These are phyloP conservation scores for Aix galericulata DNA, from an alignment of 2,113 vertebrate species.

Conservation along the genomic window DNA sequence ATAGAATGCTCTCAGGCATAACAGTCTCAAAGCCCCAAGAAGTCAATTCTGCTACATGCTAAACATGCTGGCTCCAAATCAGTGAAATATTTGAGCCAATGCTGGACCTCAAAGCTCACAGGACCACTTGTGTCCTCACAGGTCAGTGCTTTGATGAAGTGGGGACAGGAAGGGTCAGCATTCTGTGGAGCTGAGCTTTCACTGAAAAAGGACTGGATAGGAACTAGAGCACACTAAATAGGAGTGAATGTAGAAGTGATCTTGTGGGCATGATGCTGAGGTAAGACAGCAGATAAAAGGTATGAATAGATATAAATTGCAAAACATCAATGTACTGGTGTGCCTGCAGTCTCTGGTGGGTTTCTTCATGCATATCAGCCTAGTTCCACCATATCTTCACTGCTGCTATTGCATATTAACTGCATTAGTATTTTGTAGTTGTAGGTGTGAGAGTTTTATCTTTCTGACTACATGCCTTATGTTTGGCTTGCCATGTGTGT, in stretches of 20 bases:
- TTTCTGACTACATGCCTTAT: not conserved
- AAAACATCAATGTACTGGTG: accelerated
- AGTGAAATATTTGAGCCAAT: not conserved
- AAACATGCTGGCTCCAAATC: not conserved
- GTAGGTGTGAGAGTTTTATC: not conserved
- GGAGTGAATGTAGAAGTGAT: not conserved
- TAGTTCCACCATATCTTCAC: not conserved
- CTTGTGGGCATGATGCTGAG: not conserved
- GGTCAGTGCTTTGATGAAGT: not conserved
- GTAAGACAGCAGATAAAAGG: not conserved
- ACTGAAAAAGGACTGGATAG: not conserved
- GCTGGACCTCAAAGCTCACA: not conserved
- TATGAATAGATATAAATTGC: not conserved
- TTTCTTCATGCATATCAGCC: not conserved
- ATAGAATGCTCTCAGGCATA: not conserved
- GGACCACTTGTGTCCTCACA: not conserved
- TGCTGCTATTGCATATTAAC: not conserved
- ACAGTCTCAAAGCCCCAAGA: not conserved
- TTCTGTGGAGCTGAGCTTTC: not conserved
- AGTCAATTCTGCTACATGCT: not conserved
- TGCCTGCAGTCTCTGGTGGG: not conserved
- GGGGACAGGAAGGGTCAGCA: not conserved
- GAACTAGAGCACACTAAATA: not conserved
- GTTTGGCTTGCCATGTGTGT: not conserved
- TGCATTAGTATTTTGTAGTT: not conserved